A percentile compares a stretch with the other conserved stretches of the same genome.
phyloP scores from a whole-genome alignment of 2,888 invertebrate species.

The Leptinotarsa tumamoca region DNA sequence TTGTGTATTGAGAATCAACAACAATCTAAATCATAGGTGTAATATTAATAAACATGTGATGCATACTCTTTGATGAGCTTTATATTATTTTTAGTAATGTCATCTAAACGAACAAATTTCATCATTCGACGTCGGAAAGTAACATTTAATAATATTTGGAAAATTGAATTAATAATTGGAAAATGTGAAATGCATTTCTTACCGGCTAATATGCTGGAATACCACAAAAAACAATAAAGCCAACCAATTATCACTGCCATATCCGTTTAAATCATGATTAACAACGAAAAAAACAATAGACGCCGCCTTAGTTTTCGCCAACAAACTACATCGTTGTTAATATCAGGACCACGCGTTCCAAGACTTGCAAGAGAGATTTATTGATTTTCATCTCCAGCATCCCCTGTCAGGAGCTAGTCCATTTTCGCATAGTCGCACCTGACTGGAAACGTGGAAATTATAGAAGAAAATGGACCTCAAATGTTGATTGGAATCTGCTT shows the following conservation, averaged over 20 bases:
- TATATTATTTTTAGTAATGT: too few species aligned
- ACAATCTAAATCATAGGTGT: too few species aligned
- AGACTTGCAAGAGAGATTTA: slow-evolving; percentile 36
- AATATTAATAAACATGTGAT: too few species aligned
- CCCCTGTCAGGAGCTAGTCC: slow-evolving; percentile 24
- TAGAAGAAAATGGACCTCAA: neutral
- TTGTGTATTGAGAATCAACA: too few species aligned
- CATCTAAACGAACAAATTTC: too few species aligned
- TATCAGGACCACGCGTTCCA: slow-evolving; percentile 22
- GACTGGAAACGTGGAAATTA: slow-evolving; percentile 1
- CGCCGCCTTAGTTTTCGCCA: slow-evolving; percentile 28
- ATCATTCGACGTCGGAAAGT: too few species aligned
- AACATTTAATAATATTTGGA: neutral
- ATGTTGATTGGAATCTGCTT: neutral
- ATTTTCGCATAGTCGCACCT: slow-evolving; percentile 8
- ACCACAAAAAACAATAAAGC: slow-evolving; percentile 64
- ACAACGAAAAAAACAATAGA: slow-evolving; percentile 38
- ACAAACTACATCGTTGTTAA: slow-evolving; percentile 42
- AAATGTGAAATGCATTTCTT: slow-evolving; percentile 44
- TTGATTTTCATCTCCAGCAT: slow-evolving; percentile 45
- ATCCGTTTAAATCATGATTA: slow-evolving; percentile 26
- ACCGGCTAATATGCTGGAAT: slow-evolving; percentile 64
- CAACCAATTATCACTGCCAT: slow-evolving; percentile 59
- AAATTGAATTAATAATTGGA: neutral
- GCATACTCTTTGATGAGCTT: too few species aligned